Percentiles rank a stretch among this genome's conserved stretches.
Evolutionary conservation across 30 jellyfish, hydroid and myxozoan genomes (phyloP).

Genomic region (Clytia hemisphaerica): DNA sequence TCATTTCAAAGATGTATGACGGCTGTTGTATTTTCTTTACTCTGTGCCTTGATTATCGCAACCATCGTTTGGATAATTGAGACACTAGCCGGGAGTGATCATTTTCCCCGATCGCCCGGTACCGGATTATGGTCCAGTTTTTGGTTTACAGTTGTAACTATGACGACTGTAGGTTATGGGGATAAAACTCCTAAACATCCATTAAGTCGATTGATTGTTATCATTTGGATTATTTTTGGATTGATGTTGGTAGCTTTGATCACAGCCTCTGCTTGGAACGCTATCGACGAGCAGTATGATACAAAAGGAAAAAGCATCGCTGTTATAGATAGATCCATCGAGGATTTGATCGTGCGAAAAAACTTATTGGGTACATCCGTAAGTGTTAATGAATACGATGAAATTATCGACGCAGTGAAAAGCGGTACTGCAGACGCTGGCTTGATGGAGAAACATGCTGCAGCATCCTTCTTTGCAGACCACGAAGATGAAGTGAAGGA

Average conservation of each 20-base stretch:
- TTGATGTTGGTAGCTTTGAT: slow-evolving; percentile 7
- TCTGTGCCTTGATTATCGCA: slow-evolving; percentile 1
- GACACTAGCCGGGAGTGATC: neutral
- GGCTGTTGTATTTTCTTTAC: neutral
- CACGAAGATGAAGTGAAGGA: too few relatives aligned
- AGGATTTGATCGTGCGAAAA: too few relatives aligned
- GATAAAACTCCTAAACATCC: neutral
- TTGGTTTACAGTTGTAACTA: slow-evolving; percentile 14
- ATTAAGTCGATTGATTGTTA: neutral
- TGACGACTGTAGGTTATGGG: slow-evolving; percentile 18
- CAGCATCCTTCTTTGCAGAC: too few relatives aligned
- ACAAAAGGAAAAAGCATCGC: too few relatives aligned
- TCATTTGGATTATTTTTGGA: slow-evolving; percentile 11
- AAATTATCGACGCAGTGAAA: too few relatives aligned
- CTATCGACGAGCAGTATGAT: too few relatives aligned
- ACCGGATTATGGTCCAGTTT: slow-evolving; percentile 3
- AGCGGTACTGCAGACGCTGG: too few relatives aligned
- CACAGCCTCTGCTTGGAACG: too few relatives aligned
- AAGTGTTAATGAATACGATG: too few relatives aligned
- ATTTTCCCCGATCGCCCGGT: neutral
- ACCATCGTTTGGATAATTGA: slow-evolving; percentile 3
- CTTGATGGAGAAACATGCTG: too few relatives aligned
- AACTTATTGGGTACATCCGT: too few relatives aligned
- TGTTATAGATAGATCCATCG: too few relatives aligned
- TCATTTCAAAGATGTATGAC: neutral